Evolutionary conservation across 2,113 vertebrate species (phyloP), one percentile per base, ranked within the genome.

Genomic region (Manacus vitellinus): DNA sequence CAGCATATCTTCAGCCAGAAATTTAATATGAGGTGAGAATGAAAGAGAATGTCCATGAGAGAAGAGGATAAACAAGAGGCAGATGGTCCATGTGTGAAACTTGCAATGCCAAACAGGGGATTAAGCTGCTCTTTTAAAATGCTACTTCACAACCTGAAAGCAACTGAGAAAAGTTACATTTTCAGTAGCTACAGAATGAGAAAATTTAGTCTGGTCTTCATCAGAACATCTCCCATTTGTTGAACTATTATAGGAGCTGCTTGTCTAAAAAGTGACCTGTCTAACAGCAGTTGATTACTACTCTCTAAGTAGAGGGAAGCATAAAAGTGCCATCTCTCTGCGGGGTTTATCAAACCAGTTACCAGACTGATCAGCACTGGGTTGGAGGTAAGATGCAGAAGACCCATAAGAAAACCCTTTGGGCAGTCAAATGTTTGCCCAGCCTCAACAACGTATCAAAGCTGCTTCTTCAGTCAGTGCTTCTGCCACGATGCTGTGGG

Each of bases 1-100:
- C 88, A 93, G 68, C 22, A 3, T 72, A 72, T 94, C 73, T 91
- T 93, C 76, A 92, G 96, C 95, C 95, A 96, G 76, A 96, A 94
- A 96, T 96, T 84, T 92, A 93, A 88, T 88, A 71, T 71, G 92
- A 96, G 75, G 85, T 93, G 88, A 96, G 88, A 95, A 96, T 54
- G 39, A 89, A 90, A 80, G 68, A 91, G 56, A 95, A 92, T 75
- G 83, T 88, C 90, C 83, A 88, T 58, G 56, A 81, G 46, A 85
- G 44, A 92, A 67, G 33, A 84, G 54, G 22, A 73, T 90, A 93
- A 96, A 93, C 90, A 95, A 76, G 51, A 95, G 85, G 76, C 95
- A 95, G 92, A 91, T 91, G 92, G 96, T 88, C 72, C 35, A 49
- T 81, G 90, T 88, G 68, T 86, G 85, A 85, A 94, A 83, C 24